Evolutionary conservation across 2,888 invertebrate species (phyloP), one percentile per base, ranked within the genome.

Genomic region (Nycteola revayana): DNA sequence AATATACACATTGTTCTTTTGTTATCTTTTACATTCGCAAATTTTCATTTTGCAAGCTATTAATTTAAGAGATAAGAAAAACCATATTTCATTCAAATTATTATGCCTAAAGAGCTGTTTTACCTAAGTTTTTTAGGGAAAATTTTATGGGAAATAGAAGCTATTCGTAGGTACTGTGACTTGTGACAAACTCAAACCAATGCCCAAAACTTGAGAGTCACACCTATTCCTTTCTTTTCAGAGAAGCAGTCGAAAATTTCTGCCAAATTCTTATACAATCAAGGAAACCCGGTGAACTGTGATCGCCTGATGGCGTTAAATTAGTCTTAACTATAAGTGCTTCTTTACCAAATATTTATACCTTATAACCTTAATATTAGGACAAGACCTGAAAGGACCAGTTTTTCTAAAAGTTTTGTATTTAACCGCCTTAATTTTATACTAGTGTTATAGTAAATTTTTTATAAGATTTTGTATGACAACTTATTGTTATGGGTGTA

Each of bases 371-470:
- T 86, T 85, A 84, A 58, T 52, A 55, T 52, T 64, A 64, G 47
- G 69, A 55, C 67, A 71, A 71, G 57, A 80, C 78, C 78, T 81
- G 69, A 78, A 83, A 84, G 87, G 87, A 85, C 87, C 87, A 87
- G 66, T 49, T 81, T 88, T 86, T 83, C 59, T 73, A 77, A 67
- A 60, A 63, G 57, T 67, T 80, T 79, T 78, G 66, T 57, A 69
- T 64, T 66, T 22, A 39, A 66, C 52, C 74, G 85, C 85, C 85
- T 86, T 84, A 84, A 71, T 69, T 79, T 84, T 85, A 66, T 74
- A 78, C 66, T 42, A 46, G 42, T 54, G 49, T 28, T 36, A n/a
- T 36, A 11, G 5, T 18, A 31, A 42, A 39, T 29, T 59, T 65
- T 59, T 58, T 35, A 54, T 51, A 39, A 7, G 9, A 17, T 43